Conservation (phyloP, 53 echinoderm and acorn worm genomes). For the Echinometra lucunter region DNA sequence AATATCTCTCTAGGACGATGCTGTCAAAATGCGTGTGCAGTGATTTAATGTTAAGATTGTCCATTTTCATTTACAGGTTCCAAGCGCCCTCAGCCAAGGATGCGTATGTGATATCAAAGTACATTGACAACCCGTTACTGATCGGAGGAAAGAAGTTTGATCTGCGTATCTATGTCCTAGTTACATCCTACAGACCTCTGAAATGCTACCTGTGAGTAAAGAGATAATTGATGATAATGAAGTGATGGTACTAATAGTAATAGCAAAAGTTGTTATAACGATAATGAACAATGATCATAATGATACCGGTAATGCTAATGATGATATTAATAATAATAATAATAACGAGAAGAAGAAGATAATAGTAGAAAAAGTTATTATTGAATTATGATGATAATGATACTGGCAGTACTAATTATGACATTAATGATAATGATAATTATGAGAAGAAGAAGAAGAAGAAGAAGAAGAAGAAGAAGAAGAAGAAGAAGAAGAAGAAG, state of each 20-base stretch:
- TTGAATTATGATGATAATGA: too few relatives aligned
- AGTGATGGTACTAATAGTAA: too few relatives aligned
- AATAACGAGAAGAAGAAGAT: too few relatives aligned
- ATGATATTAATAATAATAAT: neutral
- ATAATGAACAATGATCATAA: too few relatives aligned
- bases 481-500: too few relatives aligned
- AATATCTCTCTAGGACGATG: neutral
- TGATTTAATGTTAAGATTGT: neutral
- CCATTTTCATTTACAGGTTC: slow-evolving; percentile 72
- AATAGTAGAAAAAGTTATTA: too few relatives aligned
- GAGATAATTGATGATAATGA: neutral
- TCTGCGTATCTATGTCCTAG: slow-evolving; percentile 90
- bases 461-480: too few relatives aligned
- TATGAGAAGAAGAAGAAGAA: too few relatives aligned
- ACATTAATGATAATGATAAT: too few relatives aligned
- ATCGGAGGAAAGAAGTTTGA: slow-evolving; percentile 99
- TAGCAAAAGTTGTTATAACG: too few relatives aligned
- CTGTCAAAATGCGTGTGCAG: neutral
- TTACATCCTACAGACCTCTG: slow-evolving; percentile 95
- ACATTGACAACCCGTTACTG: slow-evolving; percentile 97
- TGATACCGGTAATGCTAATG: neutral
- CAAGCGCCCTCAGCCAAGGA: slow-evolving; percentile 95
- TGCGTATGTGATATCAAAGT: slow-evolving; percentile 90
- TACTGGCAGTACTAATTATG: too few relatives aligned
- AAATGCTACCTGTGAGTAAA: slow-evolving; percentile 94